Percentiles rank a stretch among this genome's conserved stretches.
Evolutionary conservation across 2,113 vertebrate species (phyloP).

Genomic region (Sardina pilchardus): DNA sequence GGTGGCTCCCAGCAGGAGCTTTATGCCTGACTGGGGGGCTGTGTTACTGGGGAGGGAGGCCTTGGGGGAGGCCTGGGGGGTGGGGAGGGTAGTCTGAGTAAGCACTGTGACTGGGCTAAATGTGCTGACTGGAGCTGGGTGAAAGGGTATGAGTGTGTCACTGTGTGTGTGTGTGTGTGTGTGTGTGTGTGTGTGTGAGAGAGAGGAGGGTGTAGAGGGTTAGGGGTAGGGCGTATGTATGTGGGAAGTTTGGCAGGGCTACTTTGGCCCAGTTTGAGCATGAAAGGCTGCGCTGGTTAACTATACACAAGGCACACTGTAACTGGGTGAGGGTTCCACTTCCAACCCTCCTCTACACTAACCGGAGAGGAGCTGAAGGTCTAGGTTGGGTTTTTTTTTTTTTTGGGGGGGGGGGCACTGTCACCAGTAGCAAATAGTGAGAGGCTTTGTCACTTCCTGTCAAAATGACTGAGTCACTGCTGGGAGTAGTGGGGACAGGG

Average conservation of each 20-base stretch:
- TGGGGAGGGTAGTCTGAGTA: neutral
- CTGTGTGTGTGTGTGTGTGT: slow-evolving; percentile 2
- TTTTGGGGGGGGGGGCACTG: neutral
- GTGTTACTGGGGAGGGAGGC: neutral
- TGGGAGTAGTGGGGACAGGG: neutral
- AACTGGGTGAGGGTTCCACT: neutral
- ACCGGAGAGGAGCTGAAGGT: neutral
- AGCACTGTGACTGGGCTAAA: neutral
- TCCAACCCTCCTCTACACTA: neutral
- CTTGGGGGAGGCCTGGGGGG: neutral
- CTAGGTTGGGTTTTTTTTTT: neutral
- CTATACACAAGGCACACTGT: neutral
- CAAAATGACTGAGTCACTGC: slow-evolving; percentile 24
- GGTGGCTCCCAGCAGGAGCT: neutral
- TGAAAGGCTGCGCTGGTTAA: neutral
- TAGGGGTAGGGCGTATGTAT: slow-evolving; percentile 3
- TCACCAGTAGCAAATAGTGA: neutral
- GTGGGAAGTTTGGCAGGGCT: neutral
- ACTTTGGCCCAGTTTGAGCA: neutral
- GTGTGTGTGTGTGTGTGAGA: neutral
- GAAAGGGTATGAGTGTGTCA: neutral
- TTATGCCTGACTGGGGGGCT: neutral
- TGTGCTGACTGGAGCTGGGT: neutral
- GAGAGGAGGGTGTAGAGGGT: slow-evolving; percentile 14
- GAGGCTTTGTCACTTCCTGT: slow-evolving; percentile 17